Evolutionary conservation across 2,797 vertebrate species (phyloP), one percentile per base, ranked within the genome.

Genomic region (Bradypodion pumilum): DNA sequence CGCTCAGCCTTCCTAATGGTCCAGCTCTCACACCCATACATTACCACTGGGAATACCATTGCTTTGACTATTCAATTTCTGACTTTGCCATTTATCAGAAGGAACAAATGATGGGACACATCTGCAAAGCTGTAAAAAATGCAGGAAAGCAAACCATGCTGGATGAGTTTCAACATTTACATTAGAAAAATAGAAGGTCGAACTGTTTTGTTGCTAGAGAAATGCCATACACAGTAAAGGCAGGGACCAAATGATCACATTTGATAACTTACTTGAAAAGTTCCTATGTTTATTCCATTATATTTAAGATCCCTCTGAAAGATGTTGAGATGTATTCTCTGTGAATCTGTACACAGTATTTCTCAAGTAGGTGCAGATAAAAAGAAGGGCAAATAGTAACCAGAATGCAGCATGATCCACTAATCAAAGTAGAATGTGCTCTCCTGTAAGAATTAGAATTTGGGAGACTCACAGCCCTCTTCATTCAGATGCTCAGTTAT

Each of bases 141-240:
- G 91, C 90, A 91, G 89, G 85, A 88, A 86, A 82, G 85, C 83
- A 89, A 87, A 86, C 84, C 82, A 90, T 90, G 83, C 40, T 93
- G 91, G 88, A 92, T 92, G 83, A 60, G 90, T 89, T 90, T 87
- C 70, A 85, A 82, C 2, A 76, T n/a, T 90, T 92, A 90, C 85
- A 85, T 88, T 65, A 81, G 83, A 93, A 93, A 90, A 90, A 92
- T 42, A 81, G 0, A 0, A 78, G 73, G 81, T 37, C n/a, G 37
- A 56, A 56, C 16, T 19, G 52, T 19, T 56, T 56, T 56, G 16
- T 19, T 56, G 16, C 52, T 52, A 56, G 52, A 52, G 52, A 56
- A 56, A 56, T 56, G 52, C 10, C 52, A 56, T 56, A 56, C 4
- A 19, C 52, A 56, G 16, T 4, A 56, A 56, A 56, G 52, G 5